Base-by-base conservation (phyloP, 64 coral and sea anemone genomes). In the Montipora efflorescens region DNA sequence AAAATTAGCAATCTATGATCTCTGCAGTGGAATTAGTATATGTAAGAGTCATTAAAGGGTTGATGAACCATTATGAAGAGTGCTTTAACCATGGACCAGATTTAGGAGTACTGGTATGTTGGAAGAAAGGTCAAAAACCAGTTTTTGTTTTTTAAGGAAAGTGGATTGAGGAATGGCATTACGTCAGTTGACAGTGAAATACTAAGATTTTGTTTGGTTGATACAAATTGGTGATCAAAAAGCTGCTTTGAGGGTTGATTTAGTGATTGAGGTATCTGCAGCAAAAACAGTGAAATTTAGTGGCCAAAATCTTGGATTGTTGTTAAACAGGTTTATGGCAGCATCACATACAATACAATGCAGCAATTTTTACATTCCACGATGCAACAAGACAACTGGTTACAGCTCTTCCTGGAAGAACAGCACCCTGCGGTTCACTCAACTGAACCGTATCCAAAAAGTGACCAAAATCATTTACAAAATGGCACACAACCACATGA, bases 281-380 rank as follows among this genome's bases (percentile, higher is more conserved):
- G 76, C 45, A 48, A 78, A 4, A 71, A 71, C 20, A 71, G 2
- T 21, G 68, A 71, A 71, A 76, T 13, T 76, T 28, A 76, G 74
- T 76, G 28, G 74, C 74, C 23, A 76, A 76, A 46, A 18, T 78
- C 16, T 78, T 47, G 47, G 19, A 45, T 78, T 78, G 76, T 78
- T 78, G 76, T 78, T 78, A 36, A 45, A 78, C 47, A 78, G 76
- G 76, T 78, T 78, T 9, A 23, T 71, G 47, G 47, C 45, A 76
- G 74, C 74, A 2, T 46, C 23, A 46, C 74, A 13, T 76, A 36
- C 28, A 48, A 78, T 48, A 78, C 44, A 19, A 48, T 78, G 44
- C 76, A 11, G 15, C 76, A 46, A 36, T 78, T 78, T 78, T 36
- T 78, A 0, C 76, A 78, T 78, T 78, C 76, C 76, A 78, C 76